Conservation (phyloP, 2,797 vertebrate genomes). For the Synaphobranchus kaupii region DNA sequence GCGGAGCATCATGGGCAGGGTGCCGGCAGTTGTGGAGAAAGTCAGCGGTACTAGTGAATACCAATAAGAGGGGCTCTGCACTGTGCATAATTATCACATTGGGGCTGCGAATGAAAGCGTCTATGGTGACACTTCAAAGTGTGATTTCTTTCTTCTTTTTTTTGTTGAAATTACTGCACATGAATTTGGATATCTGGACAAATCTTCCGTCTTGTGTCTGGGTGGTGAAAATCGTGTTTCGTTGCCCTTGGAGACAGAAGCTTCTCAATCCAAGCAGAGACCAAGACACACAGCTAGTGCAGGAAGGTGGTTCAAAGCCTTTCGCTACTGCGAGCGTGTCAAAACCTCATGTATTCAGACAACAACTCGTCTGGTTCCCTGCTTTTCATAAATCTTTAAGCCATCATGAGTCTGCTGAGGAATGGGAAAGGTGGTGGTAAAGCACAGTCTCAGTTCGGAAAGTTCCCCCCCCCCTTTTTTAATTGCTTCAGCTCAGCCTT, state of each 20-base stretch:
- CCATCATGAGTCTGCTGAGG: background rate
- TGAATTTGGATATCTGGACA: conserved; percentile 67
- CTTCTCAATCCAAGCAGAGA: background rate
- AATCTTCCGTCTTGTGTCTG: conserved; percentile 50
- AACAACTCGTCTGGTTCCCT: conserved; percentile 13
- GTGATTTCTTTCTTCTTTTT: conserved; percentile 43
- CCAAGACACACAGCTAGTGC: background rate
- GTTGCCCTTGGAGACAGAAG: background rate
- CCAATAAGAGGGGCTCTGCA: conserved; percentile 32
- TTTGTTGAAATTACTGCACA: conserved; percentile 62
- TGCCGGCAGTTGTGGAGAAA: conserved; percentile 1
- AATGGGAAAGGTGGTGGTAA: background rate
- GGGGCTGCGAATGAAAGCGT: conserved; percentile 62
- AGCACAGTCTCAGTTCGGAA: background rate
- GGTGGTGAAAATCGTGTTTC: conserved; percentile 47
- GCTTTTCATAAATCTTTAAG: background rate
- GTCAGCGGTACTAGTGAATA: conserved; percentile 47
- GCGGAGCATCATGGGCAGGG: conserved; percentile 32
- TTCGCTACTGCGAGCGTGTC: background rate
- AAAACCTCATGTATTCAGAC: background rate
- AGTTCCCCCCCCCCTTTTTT: background rate
- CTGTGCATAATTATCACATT: conserved; percentile 58
- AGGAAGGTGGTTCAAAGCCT: background rate
- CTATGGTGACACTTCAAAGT: conserved; percentile 61
- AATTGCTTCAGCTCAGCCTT: background rate